Evolutionary conservation across 2,113 vertebrate species (phyloP).

Genomic region (Cephalopholis sonnerati): DNA sequence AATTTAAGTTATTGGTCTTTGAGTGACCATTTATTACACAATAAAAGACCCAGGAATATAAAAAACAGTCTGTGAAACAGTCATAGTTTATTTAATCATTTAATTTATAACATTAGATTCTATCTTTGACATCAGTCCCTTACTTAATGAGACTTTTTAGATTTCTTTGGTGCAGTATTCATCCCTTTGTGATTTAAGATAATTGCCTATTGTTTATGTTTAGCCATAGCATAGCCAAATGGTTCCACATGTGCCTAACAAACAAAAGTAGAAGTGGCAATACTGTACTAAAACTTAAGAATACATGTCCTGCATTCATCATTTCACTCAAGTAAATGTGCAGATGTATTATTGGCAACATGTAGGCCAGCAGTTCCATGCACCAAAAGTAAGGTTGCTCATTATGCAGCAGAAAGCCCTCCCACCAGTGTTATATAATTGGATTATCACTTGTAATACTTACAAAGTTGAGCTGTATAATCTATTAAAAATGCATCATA

Average conservation of each 20-base stretch:
- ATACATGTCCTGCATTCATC: neutral
- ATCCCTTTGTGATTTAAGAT: neutral
- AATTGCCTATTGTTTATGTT: neutral
- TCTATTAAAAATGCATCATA: neutral
- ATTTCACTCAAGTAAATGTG: neutral
- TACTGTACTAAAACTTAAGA: neutral
- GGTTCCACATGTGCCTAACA: neutral
- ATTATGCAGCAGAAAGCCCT: neutral
- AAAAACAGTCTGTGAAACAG: too few species aligned
- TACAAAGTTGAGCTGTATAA: neutral
- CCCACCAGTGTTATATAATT: neutral
- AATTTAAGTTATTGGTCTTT: neutral
- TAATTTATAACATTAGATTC: neutral
- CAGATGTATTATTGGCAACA: neutral
- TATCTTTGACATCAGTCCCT: neutral
- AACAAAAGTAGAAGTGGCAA: neutral
- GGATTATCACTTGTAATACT: neutral
- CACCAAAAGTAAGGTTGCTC: neutral
- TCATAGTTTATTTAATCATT: neutral
- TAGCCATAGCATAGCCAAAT: neutral
- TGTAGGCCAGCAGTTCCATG: neutral
- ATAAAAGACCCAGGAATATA: neutral
- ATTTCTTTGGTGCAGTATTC: too few species aligned
- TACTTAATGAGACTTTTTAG: too few species aligned
- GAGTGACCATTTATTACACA: too few species aligned